Percentiles rank a stretch among this genome's conserved stretches.
Evolutionary conservation across 2,888 invertebrate genomes (phyloP).

Genomic region (Yponomeuta plumbellus): DNA sequence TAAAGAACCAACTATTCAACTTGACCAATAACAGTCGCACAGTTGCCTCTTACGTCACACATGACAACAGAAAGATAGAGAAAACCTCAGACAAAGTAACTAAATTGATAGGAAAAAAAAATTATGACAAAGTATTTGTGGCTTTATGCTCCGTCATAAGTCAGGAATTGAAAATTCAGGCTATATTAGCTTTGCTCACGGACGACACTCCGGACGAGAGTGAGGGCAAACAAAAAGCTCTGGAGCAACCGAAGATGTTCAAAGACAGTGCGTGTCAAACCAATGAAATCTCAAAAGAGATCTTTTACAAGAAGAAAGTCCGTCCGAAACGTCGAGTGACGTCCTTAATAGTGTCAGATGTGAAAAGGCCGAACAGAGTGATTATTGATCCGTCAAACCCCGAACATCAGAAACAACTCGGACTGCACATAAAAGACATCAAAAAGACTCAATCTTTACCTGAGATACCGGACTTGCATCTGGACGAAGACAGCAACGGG

Average conservation of each 20-base stretch:
- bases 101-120: slow-evolving; percentile 51
- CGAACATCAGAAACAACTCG: background rate
- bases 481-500: slow-evolving; percentile 8
- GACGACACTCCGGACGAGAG: slow-evolving; percentile 21
- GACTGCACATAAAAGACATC: background rate
- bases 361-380: slow-evolving; percentile 29
- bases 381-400: slow-evolving; percentile 33
- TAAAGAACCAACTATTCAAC: slow-evolving; percentile 38
- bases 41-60: slow-evolving; percentile 35
- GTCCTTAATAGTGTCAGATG: slow-evolving; percentile 47
- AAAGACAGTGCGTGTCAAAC: slow-evolving; percentile 37
- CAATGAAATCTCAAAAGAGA: slow-evolving; percentile 28
- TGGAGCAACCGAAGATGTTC: background rate
- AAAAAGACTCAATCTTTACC: background rate
- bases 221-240: background rate
- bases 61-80: slow-evolving; percentile 26
- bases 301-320: slow-evolving; percentile 25
- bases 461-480: background rate
- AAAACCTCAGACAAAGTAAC: slow-evolving; percentile 47
- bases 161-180: slow-evolving; percentile 47
- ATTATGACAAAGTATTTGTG: slow-evolving; percentile 48
- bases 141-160: slow-evolving; percentile 50
- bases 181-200: slow-evolving; percentile 46
- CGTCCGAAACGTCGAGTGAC: slow-evolving; percentile 28
- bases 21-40: slow-evolving; percentile 40